Conservation (phyloP, 2,113 vertebrate species). For the Tetrao urogallus region DNA sequence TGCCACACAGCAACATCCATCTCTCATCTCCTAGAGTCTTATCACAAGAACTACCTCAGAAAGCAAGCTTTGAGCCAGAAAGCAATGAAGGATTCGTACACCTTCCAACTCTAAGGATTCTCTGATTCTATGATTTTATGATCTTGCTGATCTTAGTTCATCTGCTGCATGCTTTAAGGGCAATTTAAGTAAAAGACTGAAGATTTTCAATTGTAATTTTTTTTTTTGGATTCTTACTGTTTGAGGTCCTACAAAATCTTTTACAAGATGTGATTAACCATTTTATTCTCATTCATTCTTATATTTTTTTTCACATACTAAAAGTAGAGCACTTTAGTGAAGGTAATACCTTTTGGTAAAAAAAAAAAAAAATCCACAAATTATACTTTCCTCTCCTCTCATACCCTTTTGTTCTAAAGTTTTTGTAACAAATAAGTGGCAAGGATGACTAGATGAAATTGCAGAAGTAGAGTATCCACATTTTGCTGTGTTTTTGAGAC, state of each 20-base stretch:
- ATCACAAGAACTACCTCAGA: no score
- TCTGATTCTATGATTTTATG: no score
- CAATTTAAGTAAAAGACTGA: background rate
- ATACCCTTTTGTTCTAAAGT: background rate
- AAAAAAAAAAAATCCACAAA: background rate
- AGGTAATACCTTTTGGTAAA: background rate
- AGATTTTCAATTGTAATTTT: background rate
- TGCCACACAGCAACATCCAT: no score
- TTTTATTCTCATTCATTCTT: background rate
- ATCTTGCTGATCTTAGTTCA: background rate
- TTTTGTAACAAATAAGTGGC: background rate
- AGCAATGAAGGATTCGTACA: no score
- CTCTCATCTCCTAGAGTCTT: no score
- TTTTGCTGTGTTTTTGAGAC: background rate
- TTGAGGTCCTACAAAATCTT: background rate
- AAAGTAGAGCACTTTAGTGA: background rate
- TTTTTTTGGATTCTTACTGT: background rate
- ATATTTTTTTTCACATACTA: background rate
- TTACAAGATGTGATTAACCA: background rate
- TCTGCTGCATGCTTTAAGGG: background rate
- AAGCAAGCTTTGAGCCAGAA: no score
- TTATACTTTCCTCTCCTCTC: background rate
- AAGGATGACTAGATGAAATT: background rate
- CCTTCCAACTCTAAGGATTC: no score
- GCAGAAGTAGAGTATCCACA: background rate